Evolutionary conservation across 2,797 vertebrate genomes (phyloP).

Genomic region (Gymnothorax reevesii): DNA sequence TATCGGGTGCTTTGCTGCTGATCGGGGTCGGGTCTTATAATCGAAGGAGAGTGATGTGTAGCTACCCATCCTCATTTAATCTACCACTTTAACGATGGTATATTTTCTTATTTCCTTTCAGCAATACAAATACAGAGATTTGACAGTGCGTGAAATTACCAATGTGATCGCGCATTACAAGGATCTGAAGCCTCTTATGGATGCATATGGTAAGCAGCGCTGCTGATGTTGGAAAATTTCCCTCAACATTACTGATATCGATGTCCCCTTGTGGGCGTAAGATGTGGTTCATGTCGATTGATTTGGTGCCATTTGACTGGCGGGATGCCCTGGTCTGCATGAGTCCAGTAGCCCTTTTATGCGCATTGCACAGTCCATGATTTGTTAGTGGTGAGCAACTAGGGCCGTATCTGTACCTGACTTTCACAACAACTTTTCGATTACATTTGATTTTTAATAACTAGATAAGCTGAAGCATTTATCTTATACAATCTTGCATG

Average conservation of each 20-base stretch:
- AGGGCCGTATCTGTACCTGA: too few species aligned
- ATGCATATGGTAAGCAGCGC: slow-evolving; percentile 83
- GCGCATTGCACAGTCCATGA: too few species aligned
- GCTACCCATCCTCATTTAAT: neutral
- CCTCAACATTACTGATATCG: neutral
- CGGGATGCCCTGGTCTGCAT: too few species aligned
- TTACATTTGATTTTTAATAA: too few species aligned
- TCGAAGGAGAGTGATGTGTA: neutral
- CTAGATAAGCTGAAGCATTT: too few species aligned
- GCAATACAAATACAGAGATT: slow-evolving; percentile 96
- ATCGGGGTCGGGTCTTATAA: neutral
- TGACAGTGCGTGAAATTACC: slow-evolving; percentile 89
- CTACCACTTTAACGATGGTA: neutral
- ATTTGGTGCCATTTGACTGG: neutral
- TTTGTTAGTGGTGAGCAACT: too few species aligned
- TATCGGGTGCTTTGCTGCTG: neutral
- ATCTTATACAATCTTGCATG: too few species aligned
- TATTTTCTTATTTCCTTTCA: slow-evolving; percentile 41
- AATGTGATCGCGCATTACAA: slow-evolving; percentile 92
- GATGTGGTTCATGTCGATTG: neutral
- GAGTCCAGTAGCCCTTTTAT: neutral
- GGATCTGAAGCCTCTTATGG: slow-evolving; percentile 94
- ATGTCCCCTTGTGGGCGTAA: neutral
- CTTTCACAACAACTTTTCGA: too few species aligned
- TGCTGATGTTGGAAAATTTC: neutral